Base-by-base conservation (phyloP, 2,113 vertebrate genomes). In the Phylloscopus trochiloides region DNA sequence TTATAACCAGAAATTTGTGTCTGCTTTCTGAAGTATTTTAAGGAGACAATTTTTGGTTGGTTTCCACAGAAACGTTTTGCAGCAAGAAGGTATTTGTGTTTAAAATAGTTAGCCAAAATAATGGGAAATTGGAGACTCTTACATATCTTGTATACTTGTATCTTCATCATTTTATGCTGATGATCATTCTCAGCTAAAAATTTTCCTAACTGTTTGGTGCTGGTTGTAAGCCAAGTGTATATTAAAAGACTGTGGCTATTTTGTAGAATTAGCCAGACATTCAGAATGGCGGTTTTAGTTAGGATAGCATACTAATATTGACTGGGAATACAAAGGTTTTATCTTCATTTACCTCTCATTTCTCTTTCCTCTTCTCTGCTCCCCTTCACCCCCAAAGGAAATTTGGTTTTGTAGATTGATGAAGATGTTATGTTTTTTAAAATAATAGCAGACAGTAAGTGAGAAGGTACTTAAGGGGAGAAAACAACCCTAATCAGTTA, bases 11-110 rank as follows among this genome's bases (percentile, higher is more conserved):
- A 26, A 74, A 62, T 74, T 75, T 84, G 8, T 24, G 9, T 81
- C 43, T 89, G 22, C 51, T 91, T 95, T 89, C 47, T 58, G 12
- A 77, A 63, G 20, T 86, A 29, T 83, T 89, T 83, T 77, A 74
- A 58, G 38, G 24, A 81, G 38, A 17, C 2, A 8, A 22, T 75
- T 86, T 92, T 95, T 90, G 32, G 36, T 38, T 88, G 32, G 57
- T 95, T 95, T 90, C 70, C 52, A 78, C 65, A 87, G 90, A 72
- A 93, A 87, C 4, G 1, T 45, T 89, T 74, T 78, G 40, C 40
- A 78, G 36, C 21, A 59, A 75, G 55, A 78, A 87, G 36, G 24
- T 82, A 59, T 63, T 74, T 0, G 6, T 75, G 22, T 89, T 94
- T 86, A 34, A 89, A 91, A 58, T 74, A 72, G 16, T 74, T 84